phyloP scores from a whole-genome alignment of 2,113 vertebrate species.

The Marmota flaviventris region DNA sequence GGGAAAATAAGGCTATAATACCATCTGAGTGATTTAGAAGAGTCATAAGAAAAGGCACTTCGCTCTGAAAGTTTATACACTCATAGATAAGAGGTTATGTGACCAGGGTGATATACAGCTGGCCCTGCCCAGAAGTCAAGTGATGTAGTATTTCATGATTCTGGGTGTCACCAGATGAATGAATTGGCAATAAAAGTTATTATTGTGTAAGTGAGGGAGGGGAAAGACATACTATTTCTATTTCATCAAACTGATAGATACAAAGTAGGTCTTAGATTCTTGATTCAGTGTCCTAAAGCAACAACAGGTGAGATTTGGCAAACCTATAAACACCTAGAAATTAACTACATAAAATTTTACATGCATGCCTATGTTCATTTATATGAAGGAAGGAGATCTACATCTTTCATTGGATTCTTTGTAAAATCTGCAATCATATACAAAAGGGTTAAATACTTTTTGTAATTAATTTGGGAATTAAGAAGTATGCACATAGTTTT shows the following conservation, averaged over 20 bases:
- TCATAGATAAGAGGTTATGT: not conserved
- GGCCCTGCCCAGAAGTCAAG: not conserved
- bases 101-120: not conserved
- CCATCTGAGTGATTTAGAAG: conserved; percentile 57
- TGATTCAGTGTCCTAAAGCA: not conserved
- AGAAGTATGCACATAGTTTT: not conserved
- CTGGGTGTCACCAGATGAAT: not conserved
- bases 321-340: not conserved
- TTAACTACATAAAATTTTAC: not conserved
- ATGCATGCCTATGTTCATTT: not conserved
- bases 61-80: not conserved
- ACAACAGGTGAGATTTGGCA: not conserved
- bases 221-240: not conserved
- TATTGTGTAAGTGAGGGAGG: not conserved
- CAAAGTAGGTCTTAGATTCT: not conserved
- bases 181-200: not conserved
- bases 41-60: conserved; percentile 19
- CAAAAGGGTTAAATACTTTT: not conserved
- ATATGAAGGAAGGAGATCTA: not conserved
- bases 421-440: not conserved
- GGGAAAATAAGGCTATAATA: conserved; percentile 29
- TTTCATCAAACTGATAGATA: not conserved
- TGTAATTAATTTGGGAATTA: not conserved
- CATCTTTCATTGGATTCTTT: not conserved
- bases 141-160: not conserved